phyloP scores from a whole-genome alignment of 2,797 vertebrate genomes.

The Fistularia commersonii region DNA sequence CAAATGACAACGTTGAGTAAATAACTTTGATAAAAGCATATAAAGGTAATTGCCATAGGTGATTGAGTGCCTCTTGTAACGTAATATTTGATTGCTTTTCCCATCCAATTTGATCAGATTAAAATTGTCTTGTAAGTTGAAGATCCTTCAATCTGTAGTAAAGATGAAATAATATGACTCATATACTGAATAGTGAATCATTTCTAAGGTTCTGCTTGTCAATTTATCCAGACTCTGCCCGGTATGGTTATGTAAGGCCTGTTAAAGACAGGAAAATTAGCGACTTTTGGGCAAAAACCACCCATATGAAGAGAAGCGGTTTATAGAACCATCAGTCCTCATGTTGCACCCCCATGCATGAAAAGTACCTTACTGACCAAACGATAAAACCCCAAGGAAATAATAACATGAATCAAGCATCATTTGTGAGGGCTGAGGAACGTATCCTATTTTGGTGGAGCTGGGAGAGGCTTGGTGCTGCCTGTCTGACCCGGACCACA shows the following conservation, averaged over 20 bases:
- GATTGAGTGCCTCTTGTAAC: no score
- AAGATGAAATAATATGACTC: slow-evolving; percentile 16
- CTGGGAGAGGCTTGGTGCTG: slow-evolving; percentile 52
- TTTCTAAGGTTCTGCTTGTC: slow-evolving; percentile 56
- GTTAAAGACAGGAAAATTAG: slow-evolving; percentile 42
- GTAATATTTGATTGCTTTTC: no score
- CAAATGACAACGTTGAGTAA: no score
- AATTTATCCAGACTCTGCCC: slow-evolving; percentile 44
- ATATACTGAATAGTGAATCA: slow-evolving; percentile 58
- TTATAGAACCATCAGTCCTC: slow-evolving; percentile 49
- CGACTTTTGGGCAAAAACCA: slow-evolving; percentile 39
- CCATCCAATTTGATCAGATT: no score
- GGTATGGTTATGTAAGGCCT: slow-evolving; percentile 59
- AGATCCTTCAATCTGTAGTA: slow-evolving; percentile 24
- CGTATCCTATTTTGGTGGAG: slow-evolving; percentile 73
- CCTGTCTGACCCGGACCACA: slow-evolving; percentile 57
- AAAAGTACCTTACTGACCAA: slow-evolving; percentile 39
- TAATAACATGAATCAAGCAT: slow-evolving; percentile 52
- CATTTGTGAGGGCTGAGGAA: slow-evolving; percentile 44
- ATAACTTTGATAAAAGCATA: no score
- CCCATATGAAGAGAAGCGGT: slow-evolving; percentile 43
- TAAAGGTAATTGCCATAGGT: no score
- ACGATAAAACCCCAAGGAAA: slow-evolving; percentile 49
- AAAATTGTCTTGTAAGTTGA: neutral
- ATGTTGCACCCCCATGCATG: slow-evolving; percentile 22